Evolutionary conservation across 1,140 invertebrate species (phyloP), one percentile per base, ranked within the genome.

Genomic region (Drosophila virilis): DNA sequence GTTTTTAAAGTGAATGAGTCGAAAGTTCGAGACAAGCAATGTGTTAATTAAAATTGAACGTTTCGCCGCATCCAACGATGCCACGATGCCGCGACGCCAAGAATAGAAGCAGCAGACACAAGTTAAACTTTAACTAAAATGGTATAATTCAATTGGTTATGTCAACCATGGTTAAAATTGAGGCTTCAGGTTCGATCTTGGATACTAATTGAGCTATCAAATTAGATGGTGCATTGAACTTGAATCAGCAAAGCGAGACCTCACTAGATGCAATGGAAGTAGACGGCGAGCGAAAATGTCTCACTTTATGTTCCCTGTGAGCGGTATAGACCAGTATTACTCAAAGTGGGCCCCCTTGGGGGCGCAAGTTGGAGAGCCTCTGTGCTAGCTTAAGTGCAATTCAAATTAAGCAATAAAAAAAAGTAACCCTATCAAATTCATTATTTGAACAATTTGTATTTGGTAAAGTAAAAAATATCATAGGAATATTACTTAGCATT

Each of bases 41-140:
- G 83, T 88, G 83, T 83, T 88, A 88, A 88, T 88, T 83, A 88
- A 88, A 88, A 79, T 51, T 68, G 82, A 89, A 89, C 83, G 83
- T 83, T 75, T 61, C 76, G 79, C 67, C 74, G 77, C 74, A 76
- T 86, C 51, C 69, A 57, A 54, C 13, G 48, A 48, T 13, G 35
- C 55, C 15, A 46, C 10, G 46, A 73, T 65, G 22, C 22, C 22
- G 4, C 22, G 22, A 28, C 4, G 22, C 22, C 43, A 38, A 43
- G 71, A 71, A 46, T 40, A 42, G 10, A 48, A 60, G 17, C 32
- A 28, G 35, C 8, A 51, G 32, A 7, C 43, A 12, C 32, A 33
- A 28, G 48, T 7, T 13, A 32, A 17, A 46, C 13, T 32, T 50
- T 13, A 15, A 42, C 13, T n/a, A 38, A 77, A 68, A 85, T 77